Percentiles rank a stretch among this genome's conserved stretches.
phyloP scores from a whole-genome alignment of 2,113 vertebrate genomes.

The Coregonus clupeaformis region DNA sequence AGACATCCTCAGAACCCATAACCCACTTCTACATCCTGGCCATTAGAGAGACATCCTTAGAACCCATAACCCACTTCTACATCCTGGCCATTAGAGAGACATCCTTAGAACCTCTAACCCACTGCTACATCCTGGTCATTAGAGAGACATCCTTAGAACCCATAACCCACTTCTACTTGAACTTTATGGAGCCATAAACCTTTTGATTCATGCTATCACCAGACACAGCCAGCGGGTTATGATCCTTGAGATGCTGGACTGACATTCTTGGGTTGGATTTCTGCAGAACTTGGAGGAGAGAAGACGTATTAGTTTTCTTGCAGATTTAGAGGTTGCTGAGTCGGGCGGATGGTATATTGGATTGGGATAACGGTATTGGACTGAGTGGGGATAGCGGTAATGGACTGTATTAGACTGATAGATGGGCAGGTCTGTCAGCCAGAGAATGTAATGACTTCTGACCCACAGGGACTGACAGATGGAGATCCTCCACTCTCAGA shows the following conservation, averaged over 20 bases:
- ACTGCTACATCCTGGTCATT: too few species aligned
- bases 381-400: not conserved
- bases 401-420: too few species aligned
- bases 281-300: conserved; percentile 15
- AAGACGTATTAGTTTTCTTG: conserved; percentile 20
- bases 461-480: too few species aligned
- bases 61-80: too few species aligned
- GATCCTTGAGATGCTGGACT: conserved; percentile 11
- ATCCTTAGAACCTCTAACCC: too few species aligned
- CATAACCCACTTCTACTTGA: conserved; percentile 6
- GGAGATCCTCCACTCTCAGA: too few species aligned
- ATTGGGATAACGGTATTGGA: conserved; percentile 3
- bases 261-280: conserved; percentile 14
- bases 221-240: conserved; percentile 20
- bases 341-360: not conserved
- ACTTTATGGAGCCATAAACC: conserved; percentile 33
- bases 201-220: conserved; percentile 28
- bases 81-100: too few species aligned
- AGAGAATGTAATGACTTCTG: too few species aligned
- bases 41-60: too few species aligned
- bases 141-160: not conserved
- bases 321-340: conserved; percentile 4
- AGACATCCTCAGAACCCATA: too few species aligned
- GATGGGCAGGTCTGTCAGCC: too few species aligned
- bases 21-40: too few species aligned